Conservation (phyloP, 2,888 invertebrate species). For the Hirtodrosophila confusa region DNA sequence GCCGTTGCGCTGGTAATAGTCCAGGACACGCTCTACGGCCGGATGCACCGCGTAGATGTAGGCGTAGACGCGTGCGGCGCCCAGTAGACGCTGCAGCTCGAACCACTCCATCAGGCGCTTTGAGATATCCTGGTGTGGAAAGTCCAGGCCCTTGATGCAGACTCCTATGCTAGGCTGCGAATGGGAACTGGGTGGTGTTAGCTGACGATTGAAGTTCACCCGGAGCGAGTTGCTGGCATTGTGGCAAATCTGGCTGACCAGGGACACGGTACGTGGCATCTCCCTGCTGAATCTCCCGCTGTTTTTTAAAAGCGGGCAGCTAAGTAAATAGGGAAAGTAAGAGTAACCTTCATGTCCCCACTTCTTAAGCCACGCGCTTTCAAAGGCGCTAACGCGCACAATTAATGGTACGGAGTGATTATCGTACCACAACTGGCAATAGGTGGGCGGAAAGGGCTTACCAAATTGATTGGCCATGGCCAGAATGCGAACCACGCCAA, state of each 20-base stretch:
- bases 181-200: not conserved
- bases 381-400: too few species aligned
- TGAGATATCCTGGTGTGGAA: slow-evolving; percentile 93
- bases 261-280: too few species aligned
- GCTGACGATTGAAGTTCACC: too few species aligned
- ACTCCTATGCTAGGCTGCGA: slow-evolving; percentile 86
- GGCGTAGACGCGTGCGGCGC: slow-evolving; percentile 93
- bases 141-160: slow-evolving; percentile 95
- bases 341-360: too few species aligned
- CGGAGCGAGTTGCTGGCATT: slow-evolving; percentile 85
- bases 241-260: slow-evolving; percentile 84
- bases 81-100: slow-evolving; percentile 91
- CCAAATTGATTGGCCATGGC: slow-evolving; percentile 94
- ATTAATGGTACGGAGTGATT: slow-evolving; percentile 88
- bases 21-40: slow-evolving; percentile 90
- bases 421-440: slow-evolving; percentile 95
- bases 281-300: slow-evolving; percentile 74
- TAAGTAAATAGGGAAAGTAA: slow-evolving; percentile 88
- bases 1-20: slow-evolving; percentile 86
- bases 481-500: slow-evolving; percentile 88
- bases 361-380: too few species aligned
- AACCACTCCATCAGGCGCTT: slow-evolving; percentile 96
- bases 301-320: slow-evolving; percentile 93
- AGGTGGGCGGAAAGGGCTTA: slow-evolving; percentile 86
- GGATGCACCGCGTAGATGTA: slow-evolving; percentile 93